Evolutionary conservation across 92 coral and sea anemone genomes (phyloP).

Genomic region (Palythoa caribaeorum): DNA sequence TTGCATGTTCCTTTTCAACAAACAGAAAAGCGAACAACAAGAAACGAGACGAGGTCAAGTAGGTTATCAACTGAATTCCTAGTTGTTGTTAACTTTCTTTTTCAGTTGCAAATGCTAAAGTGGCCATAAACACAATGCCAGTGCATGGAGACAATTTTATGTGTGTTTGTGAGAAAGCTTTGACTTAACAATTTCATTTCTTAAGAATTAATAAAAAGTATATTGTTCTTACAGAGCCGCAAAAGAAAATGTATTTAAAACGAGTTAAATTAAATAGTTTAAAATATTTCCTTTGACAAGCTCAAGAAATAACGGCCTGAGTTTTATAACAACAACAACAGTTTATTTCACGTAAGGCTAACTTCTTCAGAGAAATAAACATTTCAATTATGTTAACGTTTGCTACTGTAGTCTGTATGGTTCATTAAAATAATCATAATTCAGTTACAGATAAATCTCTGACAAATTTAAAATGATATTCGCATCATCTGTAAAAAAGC

Average conservation of each 20-base stretch:
- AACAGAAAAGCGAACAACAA: constrained; percentile 49
- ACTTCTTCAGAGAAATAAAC: too few species aligned
- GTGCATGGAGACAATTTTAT: background rate
- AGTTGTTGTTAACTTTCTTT: background rate
- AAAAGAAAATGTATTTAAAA: background rate
- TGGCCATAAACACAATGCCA: background rate
- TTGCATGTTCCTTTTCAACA: constrained; percentile 49
- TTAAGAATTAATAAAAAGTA: background rate
- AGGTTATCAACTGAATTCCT: constrained; percentile 31
- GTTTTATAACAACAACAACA: too few species aligned
- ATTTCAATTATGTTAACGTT: too few species aligned
- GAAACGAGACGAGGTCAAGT: constrained; percentile 55
- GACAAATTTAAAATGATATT: background rate
- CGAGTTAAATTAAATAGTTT: background rate
- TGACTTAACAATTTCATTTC: background rate
- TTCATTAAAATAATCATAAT: background rate
- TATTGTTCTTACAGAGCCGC: too few species aligned
- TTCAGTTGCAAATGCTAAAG: background rate
- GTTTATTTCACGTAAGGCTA: too few species aligned
- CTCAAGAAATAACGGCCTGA: background rate
- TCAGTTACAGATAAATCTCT: background rate
- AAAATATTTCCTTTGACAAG: background rate
- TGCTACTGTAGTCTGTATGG: background rate
- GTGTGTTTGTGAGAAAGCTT: too few species aligned
- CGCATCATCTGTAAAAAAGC: background rate